A percentile compares a stretch with the other conserved stretches of the same genome.
Evolutionary conservation across 35 echinoderm and acorn worm species (phyloP).

Genomic region (Chiridota heheva): DNA sequence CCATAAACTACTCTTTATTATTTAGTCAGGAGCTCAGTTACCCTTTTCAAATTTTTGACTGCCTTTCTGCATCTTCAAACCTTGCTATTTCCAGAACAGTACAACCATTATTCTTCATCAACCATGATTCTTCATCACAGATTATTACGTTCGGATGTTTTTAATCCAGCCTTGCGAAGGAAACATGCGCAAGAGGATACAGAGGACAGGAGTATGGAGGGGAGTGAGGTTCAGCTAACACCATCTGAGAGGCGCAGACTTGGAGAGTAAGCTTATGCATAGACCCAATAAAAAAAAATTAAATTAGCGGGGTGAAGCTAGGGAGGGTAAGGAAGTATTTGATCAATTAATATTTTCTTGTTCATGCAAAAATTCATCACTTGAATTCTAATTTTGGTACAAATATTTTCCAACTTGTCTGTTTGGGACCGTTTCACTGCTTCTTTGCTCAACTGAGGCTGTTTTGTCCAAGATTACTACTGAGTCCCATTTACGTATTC

Average conservation of each 20-base stretch:
- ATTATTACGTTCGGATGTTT: conserved; percentile 83
- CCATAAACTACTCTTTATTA: too few relatives aligned
- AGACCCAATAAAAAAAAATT: neutral
- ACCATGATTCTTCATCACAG: conserved; percentile 11
- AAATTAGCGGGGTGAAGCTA: neutral
- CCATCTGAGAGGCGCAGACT: conserved; percentile 79
- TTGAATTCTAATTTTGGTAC: too few relatives aligned
- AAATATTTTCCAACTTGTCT: too few relatives aligned
- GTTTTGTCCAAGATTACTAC: too few relatives aligned
- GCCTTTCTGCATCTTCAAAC: neutral
- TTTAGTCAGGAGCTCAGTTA: too few relatives aligned
- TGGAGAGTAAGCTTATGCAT: conserved; percentile 21
- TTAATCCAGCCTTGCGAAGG: conserved; percentile 85
- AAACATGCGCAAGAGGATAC: conserved; percentile 72
- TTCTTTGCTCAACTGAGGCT: too few relatives aligned
- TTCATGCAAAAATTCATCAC: too few relatives aligned
- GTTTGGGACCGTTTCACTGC: too few relatives aligned
- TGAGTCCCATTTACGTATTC: too few relatives aligned
- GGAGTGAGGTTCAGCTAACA: conserved; percentile 45
- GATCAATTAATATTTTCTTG: too few relatives aligned
- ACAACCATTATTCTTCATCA: neutral
- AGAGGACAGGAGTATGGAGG: conserved; percentile 37
- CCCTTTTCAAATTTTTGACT: neutral
- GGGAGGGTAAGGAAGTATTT: too few relatives aligned
- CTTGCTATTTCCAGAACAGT: neutral